Evolutionary conservation across 2,797 vertebrate genomes (phyloP).

Genomic region (Acrocephalus scirpaceus): DNA sequence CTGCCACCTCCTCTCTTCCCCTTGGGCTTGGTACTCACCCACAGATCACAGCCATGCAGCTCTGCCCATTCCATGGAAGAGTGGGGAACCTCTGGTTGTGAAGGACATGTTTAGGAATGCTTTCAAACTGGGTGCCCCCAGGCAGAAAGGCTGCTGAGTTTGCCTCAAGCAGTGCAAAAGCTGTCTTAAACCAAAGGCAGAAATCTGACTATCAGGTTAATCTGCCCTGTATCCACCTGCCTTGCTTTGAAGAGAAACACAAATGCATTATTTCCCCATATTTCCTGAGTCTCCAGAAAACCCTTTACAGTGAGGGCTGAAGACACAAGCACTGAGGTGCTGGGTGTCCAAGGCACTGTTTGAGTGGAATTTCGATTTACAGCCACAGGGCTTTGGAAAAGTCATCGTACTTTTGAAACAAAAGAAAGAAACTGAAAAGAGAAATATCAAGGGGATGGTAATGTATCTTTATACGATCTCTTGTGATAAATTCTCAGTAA

Average conservation of each 20-base stretch:
- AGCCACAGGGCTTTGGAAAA: background rate
- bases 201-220: background rate
- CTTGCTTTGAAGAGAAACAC: background rate
- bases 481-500: background rate
- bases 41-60: background rate
- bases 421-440: background rate
- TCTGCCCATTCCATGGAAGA: background rate
- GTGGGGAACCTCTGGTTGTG: background rate
- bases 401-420: background rate
- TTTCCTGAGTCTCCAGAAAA: background rate
- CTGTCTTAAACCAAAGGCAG: background rate
- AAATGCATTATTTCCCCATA: background rate
- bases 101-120: background rate
- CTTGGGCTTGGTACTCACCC: background rate
- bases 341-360: background rate
- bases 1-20: background rate
- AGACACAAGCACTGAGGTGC: background rate
- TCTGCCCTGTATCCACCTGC: background rate
- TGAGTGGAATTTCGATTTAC: background rate
- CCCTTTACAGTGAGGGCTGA: background rate
- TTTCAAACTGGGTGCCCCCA: background rate
- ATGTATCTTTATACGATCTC: background rate
- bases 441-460: background rate
- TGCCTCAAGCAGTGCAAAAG: background rate
- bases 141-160: background rate